Evolutionary conservation across 2,113 vertebrate species (phyloP).

Genomic region (Dasyurus viverrinus): DNA sequence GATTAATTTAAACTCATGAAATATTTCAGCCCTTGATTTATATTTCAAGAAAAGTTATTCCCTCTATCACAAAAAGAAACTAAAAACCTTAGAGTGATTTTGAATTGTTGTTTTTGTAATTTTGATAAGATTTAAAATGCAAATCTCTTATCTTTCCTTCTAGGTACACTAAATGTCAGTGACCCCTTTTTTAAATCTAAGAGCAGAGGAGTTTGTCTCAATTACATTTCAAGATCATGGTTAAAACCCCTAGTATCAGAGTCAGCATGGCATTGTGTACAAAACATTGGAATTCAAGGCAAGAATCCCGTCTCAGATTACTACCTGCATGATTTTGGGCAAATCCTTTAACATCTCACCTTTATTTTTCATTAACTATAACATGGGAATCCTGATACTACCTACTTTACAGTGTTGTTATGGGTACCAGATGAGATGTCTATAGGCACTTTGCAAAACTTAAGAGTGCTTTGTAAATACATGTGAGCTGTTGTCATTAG

Average conservation of each 20-base stretch:
- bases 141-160: too few relatives aligned
- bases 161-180: too few relatives aligned
- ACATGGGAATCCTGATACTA: neutral
- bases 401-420: neutral
- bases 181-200: too few relatives aligned
- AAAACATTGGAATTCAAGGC: neutral
- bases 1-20: too few relatives aligned
- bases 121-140: too few relatives aligned
- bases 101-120: too few relatives aligned
- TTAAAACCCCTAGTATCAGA: neutral
- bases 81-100: too few relatives aligned
- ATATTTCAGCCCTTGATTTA: too few relatives aligned
- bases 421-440: neutral
- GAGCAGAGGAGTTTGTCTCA: too few relatives aligned
- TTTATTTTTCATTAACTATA: slow-evolving; percentile 4
- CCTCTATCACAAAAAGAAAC: too few relatives aligned
- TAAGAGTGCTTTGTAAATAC: neutral
- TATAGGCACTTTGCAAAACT: neutral
- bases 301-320: neutral
- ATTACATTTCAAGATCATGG: too few relatives aligned
- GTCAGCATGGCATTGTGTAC: neutral
- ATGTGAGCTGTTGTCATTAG: neutral
- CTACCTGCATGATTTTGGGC: neutral
- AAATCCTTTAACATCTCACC: neutral
- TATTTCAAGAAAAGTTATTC: too few relatives aligned